Evolutionary conservation across 2,888 invertebrate species (phyloP).

Genomic region (Tetranychus piercei): DNA sequence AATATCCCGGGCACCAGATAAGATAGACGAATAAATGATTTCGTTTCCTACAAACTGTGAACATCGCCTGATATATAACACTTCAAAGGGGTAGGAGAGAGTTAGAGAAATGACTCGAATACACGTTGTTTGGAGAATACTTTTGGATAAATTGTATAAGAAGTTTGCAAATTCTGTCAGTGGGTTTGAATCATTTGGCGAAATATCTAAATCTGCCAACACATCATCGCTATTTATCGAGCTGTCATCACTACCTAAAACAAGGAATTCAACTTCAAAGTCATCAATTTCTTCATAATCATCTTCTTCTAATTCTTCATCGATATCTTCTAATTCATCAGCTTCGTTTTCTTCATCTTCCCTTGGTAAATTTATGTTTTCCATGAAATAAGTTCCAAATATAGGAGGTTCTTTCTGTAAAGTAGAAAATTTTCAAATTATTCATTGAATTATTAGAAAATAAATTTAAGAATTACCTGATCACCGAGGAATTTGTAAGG

Average conservation of each 20-base stretch:
- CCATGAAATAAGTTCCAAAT: conserved; percentile 1
- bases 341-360: not conserved
- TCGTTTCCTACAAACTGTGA: conserved; percentile 85
- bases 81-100: conserved; percentile 65
- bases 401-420: not conserved
- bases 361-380: not conserved
- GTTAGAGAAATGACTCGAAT: not conserved
- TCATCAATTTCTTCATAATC: not conserved
- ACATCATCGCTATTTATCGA: not conserved
- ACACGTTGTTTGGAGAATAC: not conserved
- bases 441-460: not conserved
- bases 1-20: conserved; percentile 16
- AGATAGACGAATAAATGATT: conserved; percentile 46
- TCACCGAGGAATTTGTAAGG: not conserved
- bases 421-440: not conserved
- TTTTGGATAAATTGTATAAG: not conserved
- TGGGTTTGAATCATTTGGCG: not conserved
- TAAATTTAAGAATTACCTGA: not conserved
- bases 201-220: not conserved
- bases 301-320: not conserved
- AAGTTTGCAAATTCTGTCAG: not conserved
- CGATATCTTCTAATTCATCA: not conserved
- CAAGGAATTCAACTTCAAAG: too few relatives aligned
- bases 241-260: too few relatives aligned
- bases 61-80: conserved; percentile 76